Percentiles rank a stretch among this genome's conserved stretches.
Conservation (phyloP, 2,797 vertebrate genomes). For the Rachycentron canadum region DNA sequence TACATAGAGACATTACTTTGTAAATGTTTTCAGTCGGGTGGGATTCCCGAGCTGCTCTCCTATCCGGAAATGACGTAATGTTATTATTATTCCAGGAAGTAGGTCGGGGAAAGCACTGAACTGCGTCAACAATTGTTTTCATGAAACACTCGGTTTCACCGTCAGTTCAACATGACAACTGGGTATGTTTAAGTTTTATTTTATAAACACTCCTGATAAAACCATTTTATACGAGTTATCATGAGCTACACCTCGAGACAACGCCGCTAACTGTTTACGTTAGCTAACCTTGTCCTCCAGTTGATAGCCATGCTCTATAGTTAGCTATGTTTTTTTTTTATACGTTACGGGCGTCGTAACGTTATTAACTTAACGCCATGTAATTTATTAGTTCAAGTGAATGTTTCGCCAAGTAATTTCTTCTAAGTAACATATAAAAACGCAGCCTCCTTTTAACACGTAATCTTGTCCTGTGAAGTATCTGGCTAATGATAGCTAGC, state of each 20-base stretch:
- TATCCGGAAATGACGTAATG: constrained; percentile 78
- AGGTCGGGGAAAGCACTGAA: constrained; percentile 80
- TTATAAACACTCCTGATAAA: background rate
- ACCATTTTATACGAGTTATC: constrained; percentile 8
- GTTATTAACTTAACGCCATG: background rate
- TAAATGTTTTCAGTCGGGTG: constrained; percentile 1
- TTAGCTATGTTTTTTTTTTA: constrained; percentile 28
- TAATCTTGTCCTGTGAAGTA: constrained; percentile 8
- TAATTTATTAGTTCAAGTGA: background rate
- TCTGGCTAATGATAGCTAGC: constrained; percentile 41
- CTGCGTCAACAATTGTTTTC: constrained; percentile 86
- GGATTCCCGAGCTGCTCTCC: constrained; percentile 36
- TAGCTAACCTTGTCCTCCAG: constrained; percentile 72
- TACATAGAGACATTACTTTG: background rate
- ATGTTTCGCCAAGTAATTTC: background rate
- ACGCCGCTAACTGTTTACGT: constrained; percentile 65
- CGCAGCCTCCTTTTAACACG: background rate
- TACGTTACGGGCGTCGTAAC: constrained; percentile 11
- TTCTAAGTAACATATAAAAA: rapidly evolving
- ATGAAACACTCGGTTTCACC: constrained; percentile 58
- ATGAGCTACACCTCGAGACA: constrained; percentile 2
- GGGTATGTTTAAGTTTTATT: constrained; percentile 71
- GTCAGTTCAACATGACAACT: constrained; percentile 67
- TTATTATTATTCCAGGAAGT: constrained; percentile 87
- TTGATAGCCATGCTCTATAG: constrained; percentile 35